Evolutionary conservation across 2,113 vertebrate genomes (phyloP), one percentile per base, ranked within the genome.

Genomic region (Chelonoidis abingdonii): DNA sequence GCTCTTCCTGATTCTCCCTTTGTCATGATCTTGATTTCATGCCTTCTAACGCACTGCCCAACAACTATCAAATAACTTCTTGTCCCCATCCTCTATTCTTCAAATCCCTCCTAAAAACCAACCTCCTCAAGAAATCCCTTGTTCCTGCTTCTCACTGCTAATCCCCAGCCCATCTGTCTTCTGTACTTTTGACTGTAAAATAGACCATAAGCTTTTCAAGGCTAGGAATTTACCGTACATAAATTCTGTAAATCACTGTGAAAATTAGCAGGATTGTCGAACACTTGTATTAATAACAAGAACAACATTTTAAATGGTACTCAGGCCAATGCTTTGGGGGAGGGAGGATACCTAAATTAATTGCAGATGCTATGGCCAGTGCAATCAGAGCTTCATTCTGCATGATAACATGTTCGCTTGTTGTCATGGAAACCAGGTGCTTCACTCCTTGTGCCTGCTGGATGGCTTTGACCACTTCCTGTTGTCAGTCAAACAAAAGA

Each of bases 381-480:
- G 99, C 98, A 35, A 98, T 98, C 92, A 99, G 97, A 83, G 99
- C 99, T 95, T 99, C 99, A 12, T 99, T 99, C 97, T 99, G 99
- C 98, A 98, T 98, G 97, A 98, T 98, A 94, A 98, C 97, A 0
- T 99, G 98, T 85, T 99, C 97, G 2, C 98, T 99, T 65, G 97
- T 99, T 95, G 98, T 98, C 99, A 99, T 99, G 86, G 98, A 98
- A 95, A 99, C 98, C 9, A 99, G 98, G 89, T 99, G 98, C 86
- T 98, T 98, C 92, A 99, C 93, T 90, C 99, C 99, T 89, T 98
- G 98, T 62, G 99, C 98, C 95, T 98, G 97, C 89, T 98, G 98
- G 38, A 99, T 98, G 62, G 99, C 98, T n/a, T 89, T 97, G 86
- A 99, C 98, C 47, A 99, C 99, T 97, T 99, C 99, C 99, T 99